Conservation (phyloP, 1,140 invertebrate genomes). For the Holotrichia oblita region DNA sequence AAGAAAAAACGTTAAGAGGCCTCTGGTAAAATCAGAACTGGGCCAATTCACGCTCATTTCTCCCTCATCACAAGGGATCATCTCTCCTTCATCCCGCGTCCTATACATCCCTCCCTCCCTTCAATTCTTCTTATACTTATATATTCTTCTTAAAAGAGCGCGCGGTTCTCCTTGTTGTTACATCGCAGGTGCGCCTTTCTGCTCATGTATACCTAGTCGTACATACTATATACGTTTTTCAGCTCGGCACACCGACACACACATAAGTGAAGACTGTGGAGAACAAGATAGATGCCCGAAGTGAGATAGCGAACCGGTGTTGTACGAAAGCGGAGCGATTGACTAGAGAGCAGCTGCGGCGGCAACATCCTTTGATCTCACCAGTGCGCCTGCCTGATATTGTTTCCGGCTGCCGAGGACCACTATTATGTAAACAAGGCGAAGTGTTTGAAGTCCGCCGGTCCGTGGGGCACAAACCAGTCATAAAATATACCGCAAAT, state of each 20-base stretch:
- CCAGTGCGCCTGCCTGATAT: slow-evolving; percentile 59
- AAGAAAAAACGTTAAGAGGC: no score
- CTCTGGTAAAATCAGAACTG: slow-evolving; percentile 52
- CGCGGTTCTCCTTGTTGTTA: neutral
- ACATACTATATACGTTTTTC: no score
- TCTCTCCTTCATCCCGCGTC: neutral
- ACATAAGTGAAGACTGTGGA: no score
- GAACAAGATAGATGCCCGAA: slow-evolving; percentile 15
- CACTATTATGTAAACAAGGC: slow-evolving; percentile 62
- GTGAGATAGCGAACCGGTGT: neutral
- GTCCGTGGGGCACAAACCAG: slow-evolving; percentile 48
- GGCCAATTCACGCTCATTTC: slow-evolving; percentile 53
- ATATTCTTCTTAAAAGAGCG: neutral
- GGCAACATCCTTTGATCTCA: slow-evolving; percentile 54
- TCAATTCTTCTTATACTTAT: neutral
- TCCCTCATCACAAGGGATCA: slow-evolving; percentile 35
- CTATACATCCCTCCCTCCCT: neutral
- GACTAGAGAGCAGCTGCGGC: slow-evolving; percentile 49
- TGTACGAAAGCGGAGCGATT: slow-evolving; percentile 28
- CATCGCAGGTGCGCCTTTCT: slow-evolving; percentile 24
- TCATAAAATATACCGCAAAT: slow-evolving; percentile 61
- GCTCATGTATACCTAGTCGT: neutral
- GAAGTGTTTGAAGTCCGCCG: slow-evolving; percentile 60
- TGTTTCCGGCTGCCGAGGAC: slow-evolving; percentile 62
- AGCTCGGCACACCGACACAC: neutral